Base-by-base conservation (phyloP, 2,888 invertebrate species). In the Buathra laborator region DNA sequence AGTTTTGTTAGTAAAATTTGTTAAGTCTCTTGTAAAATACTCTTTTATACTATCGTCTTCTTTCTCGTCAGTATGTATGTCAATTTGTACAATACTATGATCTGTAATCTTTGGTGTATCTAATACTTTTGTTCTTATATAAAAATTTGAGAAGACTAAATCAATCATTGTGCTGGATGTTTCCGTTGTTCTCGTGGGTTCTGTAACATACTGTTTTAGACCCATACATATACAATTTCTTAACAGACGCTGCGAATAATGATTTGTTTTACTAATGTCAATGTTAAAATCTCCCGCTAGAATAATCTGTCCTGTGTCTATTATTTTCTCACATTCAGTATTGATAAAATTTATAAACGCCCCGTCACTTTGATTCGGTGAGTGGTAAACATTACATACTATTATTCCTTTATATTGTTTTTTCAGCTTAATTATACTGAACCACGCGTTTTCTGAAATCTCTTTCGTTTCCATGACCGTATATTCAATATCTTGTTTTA, bases 81-180 rank as follows among this genome's bases (percentile, higher is more conserved):
- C 37, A 6, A 76, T 43, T 70, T 80, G 24, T 37, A 84, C 46
- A 29, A 80, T 70, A n/a, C n/a, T 48, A n/a, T n/a, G n/a, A n/a
- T n/a, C n/a, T n/a, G n/a, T n/a, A n/a, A n/a, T n/a, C n/a, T n/a
- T n/a, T n/a, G n/a, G n/a, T n/a, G n/a, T n/a, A n/a, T n/a, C n/a
- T n/a, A n/a, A n/a, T n/a, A n/a, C n/a, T n/a, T n/a, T n/a, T n/a
- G 46, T 44, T 46, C 10, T 32, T 2, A 80, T 48, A 43, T 37
- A 43, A 37, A 80, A 72, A 80, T 80, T 70, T 37, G 76, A 67
- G 43, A 84, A 84, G 12, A 84, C 80, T 70, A 76, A 12, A 53
- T 84, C 70, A 32, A 76, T 82, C 9, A 81, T 14, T 48, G 81
- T 81, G 5, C 74, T 12, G 0, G 66, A 66, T 24, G 10, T 44